phyloP scores from a whole-genome alignment of 1,140 invertebrate genomes.

The Drosophila sp. region DNA sequence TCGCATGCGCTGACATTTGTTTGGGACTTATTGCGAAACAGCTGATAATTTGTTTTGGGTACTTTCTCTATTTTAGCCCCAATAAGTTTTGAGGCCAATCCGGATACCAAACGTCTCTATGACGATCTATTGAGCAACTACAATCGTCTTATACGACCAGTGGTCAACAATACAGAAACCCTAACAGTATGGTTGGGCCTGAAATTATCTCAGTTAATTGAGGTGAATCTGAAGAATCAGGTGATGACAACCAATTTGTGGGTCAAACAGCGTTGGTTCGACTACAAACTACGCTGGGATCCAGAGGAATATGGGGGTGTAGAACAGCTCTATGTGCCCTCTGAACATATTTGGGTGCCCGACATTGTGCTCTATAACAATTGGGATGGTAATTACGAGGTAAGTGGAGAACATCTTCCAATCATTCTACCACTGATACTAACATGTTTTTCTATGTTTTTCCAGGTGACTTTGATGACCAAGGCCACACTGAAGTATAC shows the following conservation, averaged over 20 bases:
- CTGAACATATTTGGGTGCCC: constrained; percentile 96
- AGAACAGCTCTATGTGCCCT: constrained; percentile 95
- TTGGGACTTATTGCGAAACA: constrained; percentile 48
- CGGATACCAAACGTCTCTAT: constrained; percentile 94
- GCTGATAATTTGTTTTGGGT: constrained; percentile 8
- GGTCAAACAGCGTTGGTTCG: constrained; percentile 98
- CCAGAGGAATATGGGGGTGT: constrained; percentile 96
- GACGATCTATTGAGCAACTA: constrained; percentile 97
- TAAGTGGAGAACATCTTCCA: constrained; percentile 32
- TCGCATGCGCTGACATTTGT: constrained; percentile 61
- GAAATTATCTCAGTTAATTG: constrained; percentile 97
- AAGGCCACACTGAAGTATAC: constrained; percentile 96
- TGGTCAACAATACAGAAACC: constrained; percentile 96
- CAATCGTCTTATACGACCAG: constrained; percentile 97
- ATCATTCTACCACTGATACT: too few relatives aligned
- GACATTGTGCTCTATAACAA: constrained; percentile 96
- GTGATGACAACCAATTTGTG: constrained; percentile 98
- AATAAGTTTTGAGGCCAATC: constrained; percentile 90
- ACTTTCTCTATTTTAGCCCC: constrained; percentile 57
- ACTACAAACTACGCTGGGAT: constrained; percentile 96
- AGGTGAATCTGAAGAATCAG: constrained; percentile 97
- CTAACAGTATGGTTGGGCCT: constrained; percentile 95
- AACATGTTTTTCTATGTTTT: neutral
- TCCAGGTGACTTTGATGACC: constrained; percentile 95
- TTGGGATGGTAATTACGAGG: constrained; percentile 98